Base-by-base conservation (phyloP, 2,888 invertebrate species). In the Sinhomidia bicolor region DNA sequence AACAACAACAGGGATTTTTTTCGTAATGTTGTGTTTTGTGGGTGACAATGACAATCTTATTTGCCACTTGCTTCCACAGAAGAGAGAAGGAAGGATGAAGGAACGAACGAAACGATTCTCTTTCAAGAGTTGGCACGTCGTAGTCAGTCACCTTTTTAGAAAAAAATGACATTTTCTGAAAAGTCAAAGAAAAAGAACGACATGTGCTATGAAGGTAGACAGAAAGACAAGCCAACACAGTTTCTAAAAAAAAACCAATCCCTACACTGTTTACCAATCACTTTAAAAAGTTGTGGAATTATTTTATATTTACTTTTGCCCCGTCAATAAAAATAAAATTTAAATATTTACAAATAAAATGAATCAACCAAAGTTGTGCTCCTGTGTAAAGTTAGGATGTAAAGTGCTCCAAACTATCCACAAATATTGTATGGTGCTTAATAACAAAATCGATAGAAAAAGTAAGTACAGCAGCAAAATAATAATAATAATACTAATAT, bases 361-460 rank as follows among this genome's bases (percentile, higher is more conserved):
- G n/a, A n/a, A n/a, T n/a, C n/a, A n/a, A n/a, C n/a, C n/a, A n/a
- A n/a, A n/a, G n/a, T n/a, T n/a, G n/a, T n/a, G n/a, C n/a, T n/a
- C n/a, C n/a, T n/a, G n/a, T n/a, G n/a, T n/a, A n/a, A n/a, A n/a
- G n/a, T n/a, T n/a, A n/a, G n/a, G n/a, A n/a, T n/a, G n/a, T n/a
- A n/a, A n/a, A n/a, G n/a, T n/a, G n/a, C n/a, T n/a, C n/a, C n/a
- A n/a, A n/a, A n/a, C n/a, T n/a, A n/a, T n/a, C n/a, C n/a, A n/a
- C n/a, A n/a, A n/a, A n/a, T n/a, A n/a, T n/a, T n/a, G n/a, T n/a
- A n/a, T n/a, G n/a, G n/a, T 65, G 86, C 90, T 89, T 92, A 92
- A 92, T 92, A 92, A 87, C 91, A 92, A 92, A 92, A 92, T 92
- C 92, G 90, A 92, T 92, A 90, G 23, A 71, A 44, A 36, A 41